Base-by-base conservation (phyloP, 2,888 invertebrate genomes). In the Platerodrilus igneus region DNA sequence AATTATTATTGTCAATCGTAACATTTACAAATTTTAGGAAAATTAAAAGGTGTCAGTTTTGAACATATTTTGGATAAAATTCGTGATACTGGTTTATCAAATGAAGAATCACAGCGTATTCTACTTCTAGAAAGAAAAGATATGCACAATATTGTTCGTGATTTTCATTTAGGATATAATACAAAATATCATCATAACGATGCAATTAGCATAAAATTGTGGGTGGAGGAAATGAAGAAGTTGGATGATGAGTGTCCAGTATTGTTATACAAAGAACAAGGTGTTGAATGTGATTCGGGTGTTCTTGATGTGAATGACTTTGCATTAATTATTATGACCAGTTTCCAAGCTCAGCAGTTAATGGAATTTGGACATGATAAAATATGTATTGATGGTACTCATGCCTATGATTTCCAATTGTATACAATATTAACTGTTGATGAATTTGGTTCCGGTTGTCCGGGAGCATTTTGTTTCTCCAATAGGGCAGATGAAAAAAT, bases 391-490 rank as follows among this genome's bases (percentile, higher is more conserved):
- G 18, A 30, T 30, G 6, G 13, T 11, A 30, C 30, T 4, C 18
- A 34, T 18, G 25, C 18, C 10, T 34, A 34, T 26, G 34, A 34
- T 26, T 25, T 26, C 13, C n/a, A 34, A 19, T 18, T 34, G 18
- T 10, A 25, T 11, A 34, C 34, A 3, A 9, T 34, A 19, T 13
- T 36, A 10, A 27, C 27, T 13, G 21, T 36, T 6, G 36, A 36
- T 20, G 36, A 36, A 10, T 25, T 34, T 19, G 19, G 11, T 10
- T 16, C 34, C 8, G 26, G 34, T 15, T 34, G 25, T 26, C 25
- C 25, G 4, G 26, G 16, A 11, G 34, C 34, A 11, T 36, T 11
- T 28, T 27, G 28, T 15, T 20, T 36, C 14, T 18, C 18, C 5
- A 36, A 28, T 10, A 13, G 36, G 6, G 10, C 5, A 9, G 36